Conservation (phyloP, 2,113 vertebrate species). For the Heterocephalus glaber region DNA sequence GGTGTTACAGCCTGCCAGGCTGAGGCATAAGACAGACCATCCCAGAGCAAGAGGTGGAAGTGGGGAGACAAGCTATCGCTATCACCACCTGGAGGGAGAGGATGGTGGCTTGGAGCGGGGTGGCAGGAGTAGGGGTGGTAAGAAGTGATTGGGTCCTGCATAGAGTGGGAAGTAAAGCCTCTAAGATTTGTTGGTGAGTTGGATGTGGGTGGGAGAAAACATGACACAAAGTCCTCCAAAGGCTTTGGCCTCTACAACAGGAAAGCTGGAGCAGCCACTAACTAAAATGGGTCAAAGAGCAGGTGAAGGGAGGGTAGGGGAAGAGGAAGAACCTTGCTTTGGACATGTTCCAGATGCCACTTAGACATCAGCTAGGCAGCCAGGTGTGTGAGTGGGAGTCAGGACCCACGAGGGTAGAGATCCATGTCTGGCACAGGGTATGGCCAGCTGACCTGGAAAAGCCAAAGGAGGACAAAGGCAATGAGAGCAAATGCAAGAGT, state of each 20-base stretch:
- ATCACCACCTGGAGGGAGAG: not conserved
- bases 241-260: not conserved
- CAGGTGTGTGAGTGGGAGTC: not conserved
- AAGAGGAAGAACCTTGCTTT: too few species aligned
- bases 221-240: not conserved
- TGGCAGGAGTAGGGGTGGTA: not conserved
- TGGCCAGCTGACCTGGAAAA: not conserved
- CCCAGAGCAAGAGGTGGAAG: too few species aligned
- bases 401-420: not conserved
- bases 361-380: not conserved
- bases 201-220: not conserved
- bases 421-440: too few species aligned
- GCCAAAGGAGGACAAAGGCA: not conserved
- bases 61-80: not conserved
- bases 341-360: not conserved
- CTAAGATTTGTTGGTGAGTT: not conserved
- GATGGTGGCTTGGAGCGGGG: not conserved
- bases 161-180: not conserved
- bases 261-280: not conserved
- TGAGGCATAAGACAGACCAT: not conserved
- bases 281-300: too few species aligned
- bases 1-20: not conserved
- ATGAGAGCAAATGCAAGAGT: not conserved
- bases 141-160: not conserved
- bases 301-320: not conserved